These are phyloP conservation scores for Amazona guildingii DNA, from an alignment of 2,113 vertebrate genomes.

Conservation along the genomic window DNA sequence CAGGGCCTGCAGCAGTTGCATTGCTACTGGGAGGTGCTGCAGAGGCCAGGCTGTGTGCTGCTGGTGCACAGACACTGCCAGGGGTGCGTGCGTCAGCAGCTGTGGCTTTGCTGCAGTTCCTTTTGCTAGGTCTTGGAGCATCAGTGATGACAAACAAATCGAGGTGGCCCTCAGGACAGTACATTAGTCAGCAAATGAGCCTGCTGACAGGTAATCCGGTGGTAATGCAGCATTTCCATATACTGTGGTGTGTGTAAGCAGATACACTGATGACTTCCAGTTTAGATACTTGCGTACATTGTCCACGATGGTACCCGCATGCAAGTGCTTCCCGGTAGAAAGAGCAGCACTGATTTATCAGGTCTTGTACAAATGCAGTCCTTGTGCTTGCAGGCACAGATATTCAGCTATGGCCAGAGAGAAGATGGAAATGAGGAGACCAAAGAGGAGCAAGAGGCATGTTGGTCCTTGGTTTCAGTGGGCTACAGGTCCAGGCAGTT, in stretches of 20 bases:
- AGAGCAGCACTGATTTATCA: background rate
- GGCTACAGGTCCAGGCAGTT: background rate
- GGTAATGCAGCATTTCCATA: background rate
- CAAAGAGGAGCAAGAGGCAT: background rate
- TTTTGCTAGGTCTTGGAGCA: background rate
- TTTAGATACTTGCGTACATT: background rate
- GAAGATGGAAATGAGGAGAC: background rate
- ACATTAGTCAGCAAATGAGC: background rate
- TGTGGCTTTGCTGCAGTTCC: background rate
- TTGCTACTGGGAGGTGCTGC: background rate
- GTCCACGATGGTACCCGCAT: fast-evolving
- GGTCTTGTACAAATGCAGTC: background rate
- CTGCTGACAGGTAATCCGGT: background rate
- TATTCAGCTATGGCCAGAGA: background rate
- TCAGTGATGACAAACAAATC: background rate
- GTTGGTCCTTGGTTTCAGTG: background rate
- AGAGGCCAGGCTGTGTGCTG: background rate
- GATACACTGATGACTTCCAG: background rate
- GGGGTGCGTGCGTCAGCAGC: fast-evolving
- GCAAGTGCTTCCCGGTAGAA: background rate
- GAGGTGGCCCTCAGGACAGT: background rate
- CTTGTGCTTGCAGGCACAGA: background rate
- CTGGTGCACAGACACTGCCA: background rate
- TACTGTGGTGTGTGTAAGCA: background rate
- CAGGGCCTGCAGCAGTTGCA: background rate